phyloP scores from a whole-genome alignment of 2,888 invertebrate species.

The Agrochola circellaris region DNA sequence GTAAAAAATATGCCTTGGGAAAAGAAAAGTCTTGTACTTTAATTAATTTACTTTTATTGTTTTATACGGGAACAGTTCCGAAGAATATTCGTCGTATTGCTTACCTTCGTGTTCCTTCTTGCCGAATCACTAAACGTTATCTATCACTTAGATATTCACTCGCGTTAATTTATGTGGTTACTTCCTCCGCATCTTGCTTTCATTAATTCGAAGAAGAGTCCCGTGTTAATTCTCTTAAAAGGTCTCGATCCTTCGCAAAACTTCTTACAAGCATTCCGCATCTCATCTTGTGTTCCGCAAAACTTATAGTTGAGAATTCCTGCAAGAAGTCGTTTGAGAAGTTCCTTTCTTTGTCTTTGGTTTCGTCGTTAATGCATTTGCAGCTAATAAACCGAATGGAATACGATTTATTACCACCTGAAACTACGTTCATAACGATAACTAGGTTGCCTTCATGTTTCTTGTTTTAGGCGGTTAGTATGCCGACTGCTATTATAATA shows the following conservation, averaged over 20 bases:
- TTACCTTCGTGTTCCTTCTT: slow-evolving; percentile 46
- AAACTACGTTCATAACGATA: slow-evolving; percentile 22
- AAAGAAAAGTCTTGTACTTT: slow-evolving; percentile 59
- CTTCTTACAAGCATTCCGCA: slow-evolving; percentile 69
- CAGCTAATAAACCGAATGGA: slow-evolving; percentile 32
- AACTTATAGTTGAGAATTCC: slow-evolving; percentile 67
- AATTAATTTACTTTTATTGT: slow-evolving; percentile 68
- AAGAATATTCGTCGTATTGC: slow-evolving; percentile 50
- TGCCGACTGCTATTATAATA: slow-evolving; percentile 27
- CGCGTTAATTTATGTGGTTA: slow-evolving; percentile 76
- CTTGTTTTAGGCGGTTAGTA: slow-evolving; percentile 24
- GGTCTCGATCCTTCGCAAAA: slow-evolving; percentile 70
- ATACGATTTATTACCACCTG: slow-evolving; percentile 28
- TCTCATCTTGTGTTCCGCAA: slow-evolving; percentile 63
- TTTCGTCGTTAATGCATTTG: slow-evolving; percentile 53
- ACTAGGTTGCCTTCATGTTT: slow-evolving; percentile 1
- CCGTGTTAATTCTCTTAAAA: slow-evolving; percentile 79
- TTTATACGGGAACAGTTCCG: slow-evolving; percentile 42
- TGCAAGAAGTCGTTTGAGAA: slow-evolving; percentile 59
- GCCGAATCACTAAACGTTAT: slow-evolving; percentile 70
- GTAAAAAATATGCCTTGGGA: slow-evolving; percentile 68
- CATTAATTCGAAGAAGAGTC: slow-evolving; percentile 77
- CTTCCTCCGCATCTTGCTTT: slow-evolving; percentile 70
- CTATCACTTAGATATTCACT: slow-evolving; percentile 76
- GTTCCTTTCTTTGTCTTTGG: slow-evolving; percentile 55